Base-by-base conservation (phyloP, 2,888 invertebrate species). In the Scaeva pyrastri region DNA sequence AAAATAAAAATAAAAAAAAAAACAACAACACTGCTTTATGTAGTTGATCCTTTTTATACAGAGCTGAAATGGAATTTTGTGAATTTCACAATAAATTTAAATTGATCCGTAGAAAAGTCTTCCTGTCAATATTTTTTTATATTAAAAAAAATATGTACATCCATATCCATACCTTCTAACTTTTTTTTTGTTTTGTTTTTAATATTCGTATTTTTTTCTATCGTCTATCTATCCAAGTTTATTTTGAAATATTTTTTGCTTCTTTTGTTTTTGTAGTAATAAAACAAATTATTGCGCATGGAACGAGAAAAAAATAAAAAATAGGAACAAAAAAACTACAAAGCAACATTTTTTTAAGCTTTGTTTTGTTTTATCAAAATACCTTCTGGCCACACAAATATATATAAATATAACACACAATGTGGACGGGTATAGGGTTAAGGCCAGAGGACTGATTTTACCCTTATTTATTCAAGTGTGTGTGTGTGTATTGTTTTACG, bases 51-150 rank as follows among this genome's bases (percentile, higher is more conserved):
- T 12, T 26, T 74, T 16, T 19, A 12, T 31, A 52, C 31, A 7
- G 1, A 31, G 14, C 19, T 48, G 14, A 41, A 23, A 70, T 77
- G 81, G 86, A 81, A 86, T 86, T 64, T 77, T 60, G 52, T 81
- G 81, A 86, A 86, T 86, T 81, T 86, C 50, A 71, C 62, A 86
- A 86, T 86, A 81, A 77, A 86, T 77, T 77, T 70, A 77, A 81
- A 81, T 86, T 80, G 77, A 81, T 73, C 66, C 56, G 10, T 58
- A 23, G 62, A 41, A 76, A 56, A 26, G 19, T 39, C 58, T 74
- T 23, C 26, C 19, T 77, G 72, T 80, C 73, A 80, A 85, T 80
- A 75, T 75, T 75, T 31, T 72, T 45, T 66, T 52, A 43, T 75
- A 80, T 80, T 80, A 75, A 74, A 75, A 72, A 45, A 80, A 31